phyloP scores from a whole-genome alignment of 1,140 invertebrate genomes.

The Drosophila navojoa region DNA sequence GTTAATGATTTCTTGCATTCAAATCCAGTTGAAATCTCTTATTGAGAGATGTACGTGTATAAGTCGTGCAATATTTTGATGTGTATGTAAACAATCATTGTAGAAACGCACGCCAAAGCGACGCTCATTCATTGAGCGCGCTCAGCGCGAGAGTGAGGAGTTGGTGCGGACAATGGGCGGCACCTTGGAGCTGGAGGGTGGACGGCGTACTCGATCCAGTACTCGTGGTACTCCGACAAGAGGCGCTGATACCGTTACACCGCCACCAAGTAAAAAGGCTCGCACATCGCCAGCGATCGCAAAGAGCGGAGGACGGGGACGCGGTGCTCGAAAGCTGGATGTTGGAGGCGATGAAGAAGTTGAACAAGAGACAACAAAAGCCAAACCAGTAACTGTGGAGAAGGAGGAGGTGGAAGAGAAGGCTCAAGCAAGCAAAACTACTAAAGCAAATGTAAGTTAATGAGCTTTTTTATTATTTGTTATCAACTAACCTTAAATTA shows the following conservation, averaged over 20 bases:
- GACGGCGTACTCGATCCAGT: constrained; percentile 76
- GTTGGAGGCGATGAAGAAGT: constrained; percentile 48
- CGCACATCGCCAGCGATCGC: constrained; percentile 64
- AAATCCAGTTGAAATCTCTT: constrained; percentile 13
- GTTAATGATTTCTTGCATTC: constrained; percentile 18
- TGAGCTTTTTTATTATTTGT: background rate
- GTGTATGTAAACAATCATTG: constrained; percentile 40
- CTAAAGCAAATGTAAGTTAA: constrained; percentile 54
- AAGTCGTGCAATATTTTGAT: constrained; percentile 20
- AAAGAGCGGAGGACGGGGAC: constrained; percentile 55
- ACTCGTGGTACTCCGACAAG: constrained; percentile 75
- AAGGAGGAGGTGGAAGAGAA: constrained; percentile 7
- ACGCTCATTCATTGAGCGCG: constrained; percentile 73
- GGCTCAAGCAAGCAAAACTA: constrained; percentile 15
- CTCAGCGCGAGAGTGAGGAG: constrained; percentile 79
- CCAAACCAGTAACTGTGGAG: constrained; percentile 20
- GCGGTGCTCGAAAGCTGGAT: constrained; percentile 76
- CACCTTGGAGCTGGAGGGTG: constrained; percentile 71
- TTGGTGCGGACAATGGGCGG: constrained; percentile 79
- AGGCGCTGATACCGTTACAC: constrained; percentile 55
- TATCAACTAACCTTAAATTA: constrained; percentile 6
- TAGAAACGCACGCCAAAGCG: constrained; percentile 81
- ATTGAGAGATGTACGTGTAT: background rate
- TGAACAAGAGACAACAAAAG: constrained; percentile 49
- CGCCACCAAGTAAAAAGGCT: constrained; percentile 80